These are phyloP conservation scores for Tinea trinotella DNA, from an alignment of 2,888 invertebrate species.

Conservation along the genomic window DNA sequence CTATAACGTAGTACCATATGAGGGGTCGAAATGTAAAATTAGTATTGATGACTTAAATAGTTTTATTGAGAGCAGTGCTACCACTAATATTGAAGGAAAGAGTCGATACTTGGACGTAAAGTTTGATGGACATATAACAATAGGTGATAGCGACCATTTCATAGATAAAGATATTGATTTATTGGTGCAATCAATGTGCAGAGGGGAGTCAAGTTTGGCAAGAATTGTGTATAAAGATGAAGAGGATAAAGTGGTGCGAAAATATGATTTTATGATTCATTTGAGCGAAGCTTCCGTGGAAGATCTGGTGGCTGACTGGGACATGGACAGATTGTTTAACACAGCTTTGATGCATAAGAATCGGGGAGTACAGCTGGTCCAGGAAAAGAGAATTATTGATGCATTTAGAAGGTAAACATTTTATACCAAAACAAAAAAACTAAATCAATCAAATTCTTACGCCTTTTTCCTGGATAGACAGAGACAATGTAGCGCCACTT, in stretches of 20 bases:
- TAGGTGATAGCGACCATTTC: slow-evolving; percentile 60
- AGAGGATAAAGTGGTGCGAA: slow-evolving; percentile 35
- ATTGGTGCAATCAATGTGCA: slow-evolving; percentile 66
- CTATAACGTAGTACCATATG: slow-evolving; percentile 51
- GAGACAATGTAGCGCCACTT: too few relatives aligned
- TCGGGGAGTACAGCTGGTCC: slow-evolving; percentile 76
- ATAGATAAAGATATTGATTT: slow-evolving; percentile 69
- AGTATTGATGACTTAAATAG: slow-evolving; percentile 42
- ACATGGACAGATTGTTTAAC: slow-evolving; percentile 64
- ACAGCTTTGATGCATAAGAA: slow-evolving; percentile 68
- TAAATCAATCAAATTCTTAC: too few relatives aligned
- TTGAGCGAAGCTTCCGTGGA: slow-evolving; percentile 53
- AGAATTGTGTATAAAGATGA: slow-evolving; percentile 45
- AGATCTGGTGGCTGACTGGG: slow-evolving; percentile 71
- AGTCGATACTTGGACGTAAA: slow-evolving; percentile 27
- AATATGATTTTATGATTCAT: slow-evolving; percentile 53
- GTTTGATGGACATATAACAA: slow-evolving; percentile 23
- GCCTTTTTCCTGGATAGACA: too few relatives aligned
- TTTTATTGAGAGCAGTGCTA: slow-evolving; percentile 33
- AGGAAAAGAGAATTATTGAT: slow-evolving; percentile 72
- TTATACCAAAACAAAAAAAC: too few relatives aligned
- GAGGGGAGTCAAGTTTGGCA: slow-evolving; percentile 54
- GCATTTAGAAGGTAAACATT: slow-evolving; percentile 70
- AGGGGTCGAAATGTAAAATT: slow-evolving; percentile 57
- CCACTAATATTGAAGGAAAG: slow-evolving; percentile 40